Evolutionary conservation across 2,113 vertebrate genomes (phyloP), one percentile per base, ranked within the genome.

Genomic region (Gambusia affinis): DNA sequence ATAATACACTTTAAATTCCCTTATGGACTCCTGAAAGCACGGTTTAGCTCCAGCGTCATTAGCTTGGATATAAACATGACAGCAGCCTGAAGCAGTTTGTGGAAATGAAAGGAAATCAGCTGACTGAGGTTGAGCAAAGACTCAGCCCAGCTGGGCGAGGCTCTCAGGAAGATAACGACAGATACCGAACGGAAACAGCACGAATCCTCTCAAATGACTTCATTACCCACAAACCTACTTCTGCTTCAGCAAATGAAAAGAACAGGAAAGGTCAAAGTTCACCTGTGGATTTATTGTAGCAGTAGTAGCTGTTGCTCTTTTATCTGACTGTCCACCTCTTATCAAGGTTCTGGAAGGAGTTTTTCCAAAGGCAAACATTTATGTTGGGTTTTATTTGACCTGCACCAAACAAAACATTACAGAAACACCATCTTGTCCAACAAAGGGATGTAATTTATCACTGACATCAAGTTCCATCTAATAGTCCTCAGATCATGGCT

Each of bases 91-190:
- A n/a, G 11, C 0, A 15, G 37, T 7, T 78, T 57, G 35, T 65
- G 74, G 76, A 83, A 78, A 33, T 67, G 64, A 79, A 12, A 60
- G n/a, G 3, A 17, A 70, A 67, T 78, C 76, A 68, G 74, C 33
- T 81, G 78, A 75, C 71, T 60, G 75, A 35, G 19, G 8, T 24
- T 37, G 31, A 3, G 2, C 31, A 11, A 68, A 33, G 64, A 10
- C 12, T 8, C 30, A 54, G 35, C 3, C 35, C 15, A 39, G 62
- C 70, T 68, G 37, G 62, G 7, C 8, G 67, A 39, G 30, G 65
- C 72, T 67, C 1, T 3, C 62, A 42, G 68, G 2, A 12, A 8
- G 2, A 39, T 2, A 1, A 64, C 19, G 28, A 54, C 33, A 19
- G n/a, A 11, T 60, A 30, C 62, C 22, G 60, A 70, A 60, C 35